Percentiles rank a stretch among this genome's conserved stretches.
Conservation (phyloP, 2,113 vertebrate genomes). For the Heptranchias perlo region DNA sequence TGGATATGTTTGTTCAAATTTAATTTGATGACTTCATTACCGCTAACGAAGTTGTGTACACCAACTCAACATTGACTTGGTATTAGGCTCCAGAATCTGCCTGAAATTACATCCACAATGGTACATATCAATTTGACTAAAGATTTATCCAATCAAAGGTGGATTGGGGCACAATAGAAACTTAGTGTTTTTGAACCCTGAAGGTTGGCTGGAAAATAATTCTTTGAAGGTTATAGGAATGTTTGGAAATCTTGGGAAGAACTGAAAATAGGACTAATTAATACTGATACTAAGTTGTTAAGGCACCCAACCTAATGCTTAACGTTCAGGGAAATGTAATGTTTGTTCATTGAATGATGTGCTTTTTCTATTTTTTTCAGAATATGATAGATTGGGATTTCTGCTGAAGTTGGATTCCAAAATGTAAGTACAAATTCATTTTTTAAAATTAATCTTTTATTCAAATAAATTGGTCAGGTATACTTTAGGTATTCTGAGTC, state of each 20-base stretch:
- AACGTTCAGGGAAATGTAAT: neutral
- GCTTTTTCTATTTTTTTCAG: slow-evolving; percentile 63
- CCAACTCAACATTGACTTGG: neutral
- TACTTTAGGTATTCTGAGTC: neutral
- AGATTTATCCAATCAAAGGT: neutral
- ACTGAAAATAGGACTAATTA: neutral
- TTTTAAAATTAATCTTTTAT: slow-evolving; percentile 35
- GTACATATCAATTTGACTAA: neutral
- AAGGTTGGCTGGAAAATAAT: neutral
- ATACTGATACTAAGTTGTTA: neutral
- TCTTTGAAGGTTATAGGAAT: neutral
- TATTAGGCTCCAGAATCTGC: neutral
- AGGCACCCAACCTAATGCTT: neutral
- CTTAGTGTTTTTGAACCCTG: neutral
- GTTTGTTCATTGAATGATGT: neutral
- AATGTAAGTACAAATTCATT: slow-evolving; percentile 73
- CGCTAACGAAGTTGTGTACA: neutral
- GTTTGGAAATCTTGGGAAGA: neutral
- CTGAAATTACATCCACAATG: neutral
- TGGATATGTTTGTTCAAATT: neutral
- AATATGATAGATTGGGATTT: slow-evolving; percentile 91
- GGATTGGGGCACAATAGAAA: neutral
- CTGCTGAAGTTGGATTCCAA: slow-evolving; percentile 85
- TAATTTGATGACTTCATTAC: neutral
- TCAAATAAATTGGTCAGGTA: neutral